Percentiles rank a stretch among this genome's conserved stretches.
Evolutionary conservation across 2,888 invertebrate genomes (phyloP).

Genomic region (Drosophila falleni): DNA sequence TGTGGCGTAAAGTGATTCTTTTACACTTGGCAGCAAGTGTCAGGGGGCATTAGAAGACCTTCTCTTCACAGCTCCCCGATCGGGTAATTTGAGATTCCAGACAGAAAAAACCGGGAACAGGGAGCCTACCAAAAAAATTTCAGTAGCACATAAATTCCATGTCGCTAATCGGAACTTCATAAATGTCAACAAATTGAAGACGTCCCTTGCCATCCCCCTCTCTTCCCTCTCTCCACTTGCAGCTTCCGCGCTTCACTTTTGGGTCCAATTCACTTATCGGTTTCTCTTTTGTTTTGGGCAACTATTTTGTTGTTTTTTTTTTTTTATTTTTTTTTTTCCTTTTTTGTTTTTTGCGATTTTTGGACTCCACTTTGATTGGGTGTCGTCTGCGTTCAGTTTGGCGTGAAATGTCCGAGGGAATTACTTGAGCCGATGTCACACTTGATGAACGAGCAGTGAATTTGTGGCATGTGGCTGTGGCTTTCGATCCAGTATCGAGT

Average conservation of each 20-base stretch:
- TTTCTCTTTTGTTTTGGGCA: conserved; percentile 46
- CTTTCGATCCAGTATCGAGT: conserved; percentile 52
- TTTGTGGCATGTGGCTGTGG: conserved; percentile 65
- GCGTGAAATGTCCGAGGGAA: conserved; percentile 76
- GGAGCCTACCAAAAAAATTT: conserved; percentile 39
- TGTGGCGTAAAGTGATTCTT: conserved; percentile 53
- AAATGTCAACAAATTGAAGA: conserved; percentile 62
- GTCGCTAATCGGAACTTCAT: conserved; percentile 75
- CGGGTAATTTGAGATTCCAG: conserved; percentile 54
- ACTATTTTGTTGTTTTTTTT: conserved; percentile 46
- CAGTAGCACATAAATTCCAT: conserved; percentile 78
- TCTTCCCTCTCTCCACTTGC: conserved; percentile 1
- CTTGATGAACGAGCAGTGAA: conserved; percentile 75
- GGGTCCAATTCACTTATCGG: conserved; percentile 34
- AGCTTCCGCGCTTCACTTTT: conserved; percentile 55
- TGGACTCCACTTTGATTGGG: conserved; percentile 69
- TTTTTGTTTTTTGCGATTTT: conserved; percentile 1
- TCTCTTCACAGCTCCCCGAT: conserved; percentile 19
- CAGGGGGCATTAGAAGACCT: conserved; percentile 67
- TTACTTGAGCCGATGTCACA: conserved; percentile 78
- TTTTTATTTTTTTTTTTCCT: conserved; percentile 8
- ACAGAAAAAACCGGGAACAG: background rate
- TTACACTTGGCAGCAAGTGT: conserved; percentile 79
- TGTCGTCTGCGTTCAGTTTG: conserved; percentile 79
- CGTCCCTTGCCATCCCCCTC: background rate